Percentiles rank a stretch among this genome's conserved stretches.
These are phyloP conservation scores for Geotrupes spiniger DNA, from an alignment of 2,888 invertebrate species.

Conservation along the genomic window DNA sequence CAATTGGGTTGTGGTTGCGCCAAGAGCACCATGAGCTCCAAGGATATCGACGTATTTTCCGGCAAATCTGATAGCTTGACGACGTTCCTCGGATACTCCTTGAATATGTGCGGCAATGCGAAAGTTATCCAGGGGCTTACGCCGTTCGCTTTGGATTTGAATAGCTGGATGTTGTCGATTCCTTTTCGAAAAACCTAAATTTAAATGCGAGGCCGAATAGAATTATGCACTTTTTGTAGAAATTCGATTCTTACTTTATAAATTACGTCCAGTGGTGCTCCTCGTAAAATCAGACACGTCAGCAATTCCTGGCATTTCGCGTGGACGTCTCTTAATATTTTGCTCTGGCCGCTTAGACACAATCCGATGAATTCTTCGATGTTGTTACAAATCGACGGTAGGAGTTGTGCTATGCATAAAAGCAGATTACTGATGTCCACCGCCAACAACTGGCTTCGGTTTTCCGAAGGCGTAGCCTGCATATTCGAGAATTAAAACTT, in stretches of 20 bases:
- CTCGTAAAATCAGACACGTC: constrained; percentile 70
- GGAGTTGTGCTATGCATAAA: constrained; percentile 69
- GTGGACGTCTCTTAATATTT: constrained; percentile 77
- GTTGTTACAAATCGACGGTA: constrained; percentile 65
- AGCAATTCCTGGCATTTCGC: constrained; percentile 79
- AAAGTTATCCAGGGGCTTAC: constrained; percentile 71
- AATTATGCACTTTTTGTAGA: constrained; percentile 3
- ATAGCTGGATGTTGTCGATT: constrained; percentile 55
- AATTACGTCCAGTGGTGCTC: constrained; percentile 70
- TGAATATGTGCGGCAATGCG: constrained; percentile 62
- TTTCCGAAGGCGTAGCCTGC: constrained; percentile 65
- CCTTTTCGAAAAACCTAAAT: constrained; percentile 59
- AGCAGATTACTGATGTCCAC: constrained; percentile 76
- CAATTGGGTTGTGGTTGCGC: constrained; percentile 79
- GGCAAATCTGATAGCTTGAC: constrained; percentile 54
- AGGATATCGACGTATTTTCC: constrained; percentile 60
- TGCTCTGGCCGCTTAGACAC: constrained; percentile 57
- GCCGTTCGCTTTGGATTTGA: constrained; percentile 54
- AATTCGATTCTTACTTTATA: constrained; percentile 60
- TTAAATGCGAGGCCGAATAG: too few relatives aligned
- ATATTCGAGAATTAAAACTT: too few relatives aligned
- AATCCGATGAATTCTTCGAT: constrained; percentile 64
- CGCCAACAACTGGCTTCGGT: constrained; percentile 58
- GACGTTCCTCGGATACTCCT: constrained; percentile 47
- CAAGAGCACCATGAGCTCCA: constrained; percentile 69